These are phyloP conservation scores for Hippocampus zosterae DNA, from an alignment of 2,113 vertebrate species.

Conservation along the genomic window DNA sequence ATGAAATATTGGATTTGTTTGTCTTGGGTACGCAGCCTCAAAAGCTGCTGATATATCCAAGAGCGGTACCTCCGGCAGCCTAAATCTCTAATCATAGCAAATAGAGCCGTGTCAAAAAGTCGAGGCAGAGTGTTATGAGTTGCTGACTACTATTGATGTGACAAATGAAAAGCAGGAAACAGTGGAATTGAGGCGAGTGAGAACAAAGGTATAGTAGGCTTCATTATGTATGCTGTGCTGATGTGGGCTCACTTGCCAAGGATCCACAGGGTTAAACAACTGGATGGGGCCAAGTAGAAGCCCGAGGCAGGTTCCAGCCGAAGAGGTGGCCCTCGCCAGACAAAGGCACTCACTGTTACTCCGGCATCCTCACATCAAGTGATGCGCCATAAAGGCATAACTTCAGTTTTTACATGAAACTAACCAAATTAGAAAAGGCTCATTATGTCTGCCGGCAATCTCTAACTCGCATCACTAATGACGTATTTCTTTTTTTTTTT, in stretches of 20 bases:
- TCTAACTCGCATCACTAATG: slow-evolving; percentile 85
- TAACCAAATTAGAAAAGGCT: slow-evolving; percentile 70
- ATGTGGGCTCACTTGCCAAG: slow-evolving; percentile 16
- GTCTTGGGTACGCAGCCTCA: not conserved
- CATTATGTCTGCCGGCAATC: slow-evolving; percentile 75
- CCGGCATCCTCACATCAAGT: slow-evolving; percentile 84
- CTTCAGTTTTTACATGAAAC: slow-evolving; percentile 82
- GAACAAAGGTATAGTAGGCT: slow-evolving; percentile 15
- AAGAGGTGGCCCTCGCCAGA: slow-evolving; percentile 77
- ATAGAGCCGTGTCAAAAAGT: not conserved
- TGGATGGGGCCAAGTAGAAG: slow-evolving; percentile 75
- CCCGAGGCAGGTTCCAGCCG: slow-evolving; percentile 79
- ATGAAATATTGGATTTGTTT: not conserved
- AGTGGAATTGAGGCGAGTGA: not conserved
- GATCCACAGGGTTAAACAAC: slow-evolving; percentile 71
- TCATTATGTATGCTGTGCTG: slow-evolving; percentile 21
- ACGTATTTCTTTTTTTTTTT: slow-evolving; percentile 67
- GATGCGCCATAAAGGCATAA: slow-evolving; percentile 67
- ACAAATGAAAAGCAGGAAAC: slow-evolving; percentile 11
- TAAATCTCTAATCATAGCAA: slow-evolving; percentile 26
- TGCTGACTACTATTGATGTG: not conserved
- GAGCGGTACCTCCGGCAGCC: slow-evolving; percentile 14
- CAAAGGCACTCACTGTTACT: slow-evolving; percentile 83
- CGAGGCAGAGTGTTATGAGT: not conserved
- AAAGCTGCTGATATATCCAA: slow-evolving; percentile 28